Conservation (phyloP, 2,113 vertebrate species). For the Erinaceus europaeus region DNA sequence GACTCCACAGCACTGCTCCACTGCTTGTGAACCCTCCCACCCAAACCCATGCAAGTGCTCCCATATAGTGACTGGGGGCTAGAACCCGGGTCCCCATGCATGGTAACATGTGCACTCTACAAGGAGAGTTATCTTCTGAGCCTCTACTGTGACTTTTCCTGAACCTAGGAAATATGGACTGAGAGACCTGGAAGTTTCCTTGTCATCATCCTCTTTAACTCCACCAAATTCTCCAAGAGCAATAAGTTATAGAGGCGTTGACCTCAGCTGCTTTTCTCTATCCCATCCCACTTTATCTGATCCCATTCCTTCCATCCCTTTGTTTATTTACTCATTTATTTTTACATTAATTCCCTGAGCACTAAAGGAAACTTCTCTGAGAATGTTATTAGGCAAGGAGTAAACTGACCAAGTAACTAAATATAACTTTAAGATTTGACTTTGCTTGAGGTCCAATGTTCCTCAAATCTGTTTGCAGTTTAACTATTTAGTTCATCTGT, state of each 20-base stretch:
- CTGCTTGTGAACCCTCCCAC: no score
- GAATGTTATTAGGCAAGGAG: not conserved
- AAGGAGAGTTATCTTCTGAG: no score
- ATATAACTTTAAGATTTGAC: not conserved
- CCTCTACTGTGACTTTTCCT: not conserved
- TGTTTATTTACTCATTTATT: not conserved
- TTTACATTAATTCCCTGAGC: not conserved
- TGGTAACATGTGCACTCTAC: no score
- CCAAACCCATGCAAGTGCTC: no score
- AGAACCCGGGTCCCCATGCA: no score
- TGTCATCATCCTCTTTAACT: not conserved
- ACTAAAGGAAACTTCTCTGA: not conserved
- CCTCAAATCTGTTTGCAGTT: not conserved
- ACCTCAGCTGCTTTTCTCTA: not conserved
- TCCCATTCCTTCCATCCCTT: not conserved
- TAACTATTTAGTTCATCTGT: not conserved
- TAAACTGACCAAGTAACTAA: not conserved
- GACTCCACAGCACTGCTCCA: no score
- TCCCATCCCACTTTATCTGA: not conserved
- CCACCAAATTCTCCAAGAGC: not conserved
- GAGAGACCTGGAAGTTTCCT: slow-evolving; percentile 3
- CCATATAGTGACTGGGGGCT: no score
- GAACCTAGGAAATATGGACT: not conserved
- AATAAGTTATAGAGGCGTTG: not conserved
- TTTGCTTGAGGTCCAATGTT: not conserved